Conservation (phyloP, 2,888 invertebrate species). For the Drosophila peninsularis region DNA sequence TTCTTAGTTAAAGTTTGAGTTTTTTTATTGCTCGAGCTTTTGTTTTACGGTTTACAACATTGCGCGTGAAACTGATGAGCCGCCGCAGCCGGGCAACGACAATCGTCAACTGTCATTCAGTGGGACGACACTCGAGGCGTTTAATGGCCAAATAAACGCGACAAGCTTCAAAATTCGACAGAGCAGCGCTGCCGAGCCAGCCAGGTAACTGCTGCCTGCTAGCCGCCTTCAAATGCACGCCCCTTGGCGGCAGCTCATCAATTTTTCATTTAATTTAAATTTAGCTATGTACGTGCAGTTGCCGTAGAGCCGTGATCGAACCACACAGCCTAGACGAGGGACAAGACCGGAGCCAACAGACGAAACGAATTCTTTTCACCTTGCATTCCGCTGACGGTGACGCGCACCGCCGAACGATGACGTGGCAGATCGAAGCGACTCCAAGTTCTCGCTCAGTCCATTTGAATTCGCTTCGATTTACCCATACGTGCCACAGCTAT, state of each 20-base stretch:
- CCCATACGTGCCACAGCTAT: conserved; percentile 59
- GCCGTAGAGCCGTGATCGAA: neutral
- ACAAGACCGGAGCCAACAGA: conserved; percentile 51
- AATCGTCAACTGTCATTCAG: conserved; percentile 69
- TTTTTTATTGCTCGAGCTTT: conserved; percentile 13
- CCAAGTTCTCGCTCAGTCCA: conserved; percentile 38
- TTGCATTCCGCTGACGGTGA: conserved; percentile 75
- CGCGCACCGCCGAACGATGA: conserved; percentile 50
- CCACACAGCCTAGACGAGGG: conserved; percentile 31
- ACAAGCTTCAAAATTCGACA: conserved; percentile 43
- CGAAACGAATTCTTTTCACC: conserved; percentile 71
- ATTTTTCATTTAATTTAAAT: conserved; percentile 81
- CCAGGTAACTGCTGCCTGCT: conserved; percentile 2
- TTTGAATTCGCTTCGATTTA: conserved; percentile 39
- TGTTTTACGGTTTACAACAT: conserved; percentile 26
- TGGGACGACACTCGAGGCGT: conserved; percentile 62
- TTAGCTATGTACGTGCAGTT: conserved; percentile 57
- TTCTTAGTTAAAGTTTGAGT: neutral
- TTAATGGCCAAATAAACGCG: conserved; percentile 72
- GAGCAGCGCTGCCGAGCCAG: conserved; percentile 17
- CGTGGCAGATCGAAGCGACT: conserved; percentile 38
- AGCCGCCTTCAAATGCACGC: neutral
- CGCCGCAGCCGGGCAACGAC: conserved; percentile 71
- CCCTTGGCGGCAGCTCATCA: conserved; percentile 60
- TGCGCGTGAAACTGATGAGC: conserved; percentile 54